Conservation (phyloP, 2,888 invertebrate genomes). For the Metallyticus violacea region DNA sequence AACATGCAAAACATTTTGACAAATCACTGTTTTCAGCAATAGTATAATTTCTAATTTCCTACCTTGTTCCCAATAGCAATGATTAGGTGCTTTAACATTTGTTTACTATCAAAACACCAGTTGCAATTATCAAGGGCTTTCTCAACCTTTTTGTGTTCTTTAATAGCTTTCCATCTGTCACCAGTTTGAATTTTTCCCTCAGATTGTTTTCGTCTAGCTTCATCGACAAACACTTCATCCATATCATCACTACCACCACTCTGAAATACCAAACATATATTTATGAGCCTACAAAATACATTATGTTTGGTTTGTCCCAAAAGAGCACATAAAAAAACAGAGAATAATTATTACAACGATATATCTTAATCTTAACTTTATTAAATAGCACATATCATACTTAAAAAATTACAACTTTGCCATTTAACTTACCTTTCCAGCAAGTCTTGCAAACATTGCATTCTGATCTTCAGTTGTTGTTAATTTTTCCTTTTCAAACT, state of each 20-base stretch:
- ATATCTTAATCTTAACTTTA: too few relatives aligned
- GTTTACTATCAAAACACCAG: slow-evolving; percentile 77
- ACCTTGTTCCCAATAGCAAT: slow-evolving; percentile 76
- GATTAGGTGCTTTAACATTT: slow-evolving; percentile 80
- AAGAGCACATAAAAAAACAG: slow-evolving; percentile 21
- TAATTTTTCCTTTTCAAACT: slow-evolving; percentile 80
- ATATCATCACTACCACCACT: slow-evolving; percentile 56
- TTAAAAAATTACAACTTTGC: background rate
- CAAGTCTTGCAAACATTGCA: slow-evolving; percentile 71
- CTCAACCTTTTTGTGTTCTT: slow-evolving; percentile 67
- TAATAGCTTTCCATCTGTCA: slow-evolving; percentile 65
- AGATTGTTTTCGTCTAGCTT: slow-evolving; percentile 65
- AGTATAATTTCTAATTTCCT: too few relatives aligned
- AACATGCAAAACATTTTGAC: too few relatives aligned
- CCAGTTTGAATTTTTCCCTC: slow-evolving; percentile 59
- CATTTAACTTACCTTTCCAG: slow-evolving; percentile 50
- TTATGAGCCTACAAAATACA: background rate
- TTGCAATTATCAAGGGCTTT: slow-evolving; percentile 75
- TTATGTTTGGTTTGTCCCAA: slow-evolving; percentile 35
- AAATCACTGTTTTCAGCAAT: too few relatives aligned
- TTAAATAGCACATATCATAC: too few relatives aligned
- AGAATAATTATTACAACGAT: slow-evolving; percentile 4
- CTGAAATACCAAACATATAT: background rate
- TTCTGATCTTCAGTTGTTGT: slow-evolving; percentile 77
- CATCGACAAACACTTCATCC: slow-evolving; percentile 81